Evolutionary conservation across 2,888 invertebrate species (phyloP), one percentile per base, ranked within the genome.

Genomic region (Hyles lineata): DNA sequence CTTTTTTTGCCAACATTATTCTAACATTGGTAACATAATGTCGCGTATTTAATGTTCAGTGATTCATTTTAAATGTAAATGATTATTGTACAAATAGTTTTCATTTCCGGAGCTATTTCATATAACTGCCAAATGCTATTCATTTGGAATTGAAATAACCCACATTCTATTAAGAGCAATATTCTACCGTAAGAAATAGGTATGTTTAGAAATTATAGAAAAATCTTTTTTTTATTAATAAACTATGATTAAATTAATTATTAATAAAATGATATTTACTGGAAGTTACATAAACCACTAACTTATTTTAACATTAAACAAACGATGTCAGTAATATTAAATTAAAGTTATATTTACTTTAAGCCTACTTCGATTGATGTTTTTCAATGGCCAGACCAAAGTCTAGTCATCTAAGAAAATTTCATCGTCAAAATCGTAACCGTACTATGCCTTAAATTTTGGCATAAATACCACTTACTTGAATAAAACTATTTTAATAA

Each of bases 41-140:
- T 23, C 23, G 23, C 50, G 43, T n/a, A 23, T 67, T 67, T 67
- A 63, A 67, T 67, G 50, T 50, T 62, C 15, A 19, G 43, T 23
- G 8, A 67, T 67, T 43, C 50, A 35, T 50, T 50, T 67, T 50
- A 5, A 50, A 8, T 32, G 32, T 67, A 67, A 67, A 67, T 67
- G 50, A 67, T 23, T 23, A 23, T 23, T 67, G 43, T 23, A 67
- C 23, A 6, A 50, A 67, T 43, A 43, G 35, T 7, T 23, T 43
- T n/a, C 35, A 23, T 43, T 67, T 67, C 50, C 67, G 43, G 23
- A 23, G 50, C 17, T 17, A 17, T 67, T 67, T 2, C n/a, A 32
- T 43, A 50, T 50, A 50, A 50, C 67, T 17, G 15, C 21, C 43
- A 7, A 23, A 50, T 67, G 3, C 21, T 63, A 43, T 63, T 43